Base-by-base conservation (phyloP, 2,797 vertebrate species). In the Siniperca undulata region DNA sequence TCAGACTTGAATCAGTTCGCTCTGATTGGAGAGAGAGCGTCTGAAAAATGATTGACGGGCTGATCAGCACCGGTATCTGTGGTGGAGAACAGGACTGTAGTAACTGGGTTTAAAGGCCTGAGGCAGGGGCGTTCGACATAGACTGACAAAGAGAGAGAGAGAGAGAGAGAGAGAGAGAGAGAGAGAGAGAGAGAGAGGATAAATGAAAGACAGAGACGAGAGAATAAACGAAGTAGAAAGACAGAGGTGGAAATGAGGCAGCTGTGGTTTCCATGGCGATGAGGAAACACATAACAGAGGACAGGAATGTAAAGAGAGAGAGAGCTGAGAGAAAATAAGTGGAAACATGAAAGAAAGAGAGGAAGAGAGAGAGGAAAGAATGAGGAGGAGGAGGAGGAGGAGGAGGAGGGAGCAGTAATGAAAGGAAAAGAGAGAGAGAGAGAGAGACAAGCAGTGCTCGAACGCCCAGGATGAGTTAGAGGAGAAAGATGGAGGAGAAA, bases 281-380 rank as follows among this genome's bases (percentile, higher is more conserved):
- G 17, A 36, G 58, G 61, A 80, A 86, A 85, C 55, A 60, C 77
- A 84, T 13, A 84, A 86, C 87, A 86, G 71, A 81, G 17, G 50
- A 42, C 61, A 84, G 85, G 85, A 90, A 89, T 89, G 87, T 80
- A 70, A 58, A 70, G 70, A 62, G 65, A 70, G 44, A 22, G 52
- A 62, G 36, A 30, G 30, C 30, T 30, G 30, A 30, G 30, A 62
- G 55, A 30, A 50, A 64, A 60, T 58, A 7, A 75, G 61, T 36
- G 73, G 55, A 74, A 80, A 55, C 40, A 40, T 22, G 19, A 56
- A 76, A 13, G 68, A 52, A 72, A 34, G 62, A 48, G 8, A 50
- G 10, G 34, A 53, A 36, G 52, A 8, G 53, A 3, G 13, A 66
- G 34, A 52, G 5, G 82, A 70, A 59, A 17, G 16, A 73, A 53